phyloP scores from a whole-genome alignment of 2,113 vertebrate genomes.

The Myxocyprinus asiaticus region DNA sequence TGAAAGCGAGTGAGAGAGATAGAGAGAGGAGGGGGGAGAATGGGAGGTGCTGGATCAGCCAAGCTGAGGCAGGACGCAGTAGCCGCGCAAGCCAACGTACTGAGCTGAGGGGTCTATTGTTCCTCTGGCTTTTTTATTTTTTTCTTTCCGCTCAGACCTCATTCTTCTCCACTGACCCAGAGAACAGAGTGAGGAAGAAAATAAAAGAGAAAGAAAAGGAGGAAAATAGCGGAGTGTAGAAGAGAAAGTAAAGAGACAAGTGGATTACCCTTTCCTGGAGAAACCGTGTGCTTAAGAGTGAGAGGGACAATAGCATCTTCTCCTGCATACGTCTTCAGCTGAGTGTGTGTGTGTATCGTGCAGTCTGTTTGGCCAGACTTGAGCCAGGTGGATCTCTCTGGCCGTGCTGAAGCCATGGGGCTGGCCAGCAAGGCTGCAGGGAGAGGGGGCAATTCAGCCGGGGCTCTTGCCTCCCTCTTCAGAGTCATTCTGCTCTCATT shows the following conservation, averaged over 20 bases:
- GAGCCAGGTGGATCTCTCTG: constrained; percentile 54
- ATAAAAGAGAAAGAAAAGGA: constrained; percentile 27
- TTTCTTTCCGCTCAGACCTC: constrained; percentile 47
- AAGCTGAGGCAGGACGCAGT: constrained; percentile 62
- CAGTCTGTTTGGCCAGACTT: constrained; percentile 19
- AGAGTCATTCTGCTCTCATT: constrained; percentile 61
- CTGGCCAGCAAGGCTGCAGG: constrained; percentile 57
- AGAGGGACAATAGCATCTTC: background rate
- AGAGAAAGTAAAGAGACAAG: constrained; percentile 46
- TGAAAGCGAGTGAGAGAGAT: constrained; percentile 44
- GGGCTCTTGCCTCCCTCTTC: constrained; percentile 59
- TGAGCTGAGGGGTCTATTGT: constrained; percentile 73
- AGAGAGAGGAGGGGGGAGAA: constrained; percentile 54
- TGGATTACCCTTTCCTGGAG: constrained; percentile 33
- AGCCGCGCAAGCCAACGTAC: constrained; percentile 64
- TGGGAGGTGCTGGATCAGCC: constrained; percentile 67
- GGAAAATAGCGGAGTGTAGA: constrained; percentile 37
- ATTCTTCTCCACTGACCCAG: constrained; percentile 54
- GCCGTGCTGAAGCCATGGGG: constrained; percentile 66
- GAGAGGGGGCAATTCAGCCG: constrained; percentile 49
- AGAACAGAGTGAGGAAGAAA: constrained; percentile 47
- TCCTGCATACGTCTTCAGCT: constrained; percentile 26
- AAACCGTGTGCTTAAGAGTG: too few relatives aligned
- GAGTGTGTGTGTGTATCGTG: constrained; percentile 36
- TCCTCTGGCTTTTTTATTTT: constrained; percentile 66